These are phyloP conservation scores for Sylvicapra grimmia DNA, from an alignment of 2,113 vertebrate species.

Conservation along the genomic window DNA sequence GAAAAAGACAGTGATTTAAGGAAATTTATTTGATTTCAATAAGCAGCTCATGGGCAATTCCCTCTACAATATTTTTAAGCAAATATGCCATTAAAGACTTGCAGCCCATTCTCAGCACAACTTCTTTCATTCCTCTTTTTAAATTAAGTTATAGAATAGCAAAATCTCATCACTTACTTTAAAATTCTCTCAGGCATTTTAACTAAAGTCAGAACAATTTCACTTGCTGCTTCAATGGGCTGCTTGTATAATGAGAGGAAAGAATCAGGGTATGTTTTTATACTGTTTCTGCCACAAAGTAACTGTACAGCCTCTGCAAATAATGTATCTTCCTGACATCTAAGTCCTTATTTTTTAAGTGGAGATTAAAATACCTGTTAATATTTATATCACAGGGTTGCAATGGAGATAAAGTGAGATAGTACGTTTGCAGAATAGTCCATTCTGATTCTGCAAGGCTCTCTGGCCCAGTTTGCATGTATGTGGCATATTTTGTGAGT, in stretches of 20 bases:
- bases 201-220: constrained; percentile 1
- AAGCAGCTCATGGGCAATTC: constrained; percentile 70
- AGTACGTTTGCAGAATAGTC: neutral
- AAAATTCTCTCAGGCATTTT: constrained; percentile 45
- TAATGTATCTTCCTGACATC: neutral
- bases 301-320: neutral
- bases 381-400: neutral
- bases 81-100: constrained; percentile 76
- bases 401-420: neutral
- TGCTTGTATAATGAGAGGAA: neutral
- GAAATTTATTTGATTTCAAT: constrained; percentile 76
- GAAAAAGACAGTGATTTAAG: constrained; percentile 32
- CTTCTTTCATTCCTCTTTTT: constrained; percentile 20
- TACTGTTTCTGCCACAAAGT: neutral
- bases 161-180: constrained; percentile 21
- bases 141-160: constrained; percentile 41
- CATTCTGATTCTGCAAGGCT: neutral
- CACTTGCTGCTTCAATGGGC: neutral
- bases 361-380: neutral
- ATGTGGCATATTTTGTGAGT: neutral
- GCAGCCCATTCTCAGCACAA: constrained; percentile 69
- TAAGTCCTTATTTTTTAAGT: neutral
- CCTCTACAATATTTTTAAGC: constrained; percentile 77
- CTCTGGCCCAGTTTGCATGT: neutral
- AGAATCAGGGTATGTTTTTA: neutral